phyloP scores from a whole-genome alignment of 2,113 vertebrate genomes.

The Chionomys nivalis region DNA sequence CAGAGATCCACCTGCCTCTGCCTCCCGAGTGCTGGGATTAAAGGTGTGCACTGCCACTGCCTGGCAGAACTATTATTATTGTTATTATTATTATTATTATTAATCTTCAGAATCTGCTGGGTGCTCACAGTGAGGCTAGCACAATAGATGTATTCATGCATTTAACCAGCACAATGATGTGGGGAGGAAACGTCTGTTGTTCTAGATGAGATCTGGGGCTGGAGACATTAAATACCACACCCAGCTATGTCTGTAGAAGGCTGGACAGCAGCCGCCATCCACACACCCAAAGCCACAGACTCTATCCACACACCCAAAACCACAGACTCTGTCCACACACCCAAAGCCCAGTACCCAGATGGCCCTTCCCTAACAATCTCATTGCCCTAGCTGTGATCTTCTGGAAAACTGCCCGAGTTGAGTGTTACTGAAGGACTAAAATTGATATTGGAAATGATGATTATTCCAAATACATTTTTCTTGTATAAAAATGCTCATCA shows the following conservation, averaged over 20 bases:
- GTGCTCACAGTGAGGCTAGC: background rate
- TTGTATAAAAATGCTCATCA: background rate
- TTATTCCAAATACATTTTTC: conserved; percentile 12
- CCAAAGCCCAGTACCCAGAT: no score
- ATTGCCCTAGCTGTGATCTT: background rate
- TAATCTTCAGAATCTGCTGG: background rate
- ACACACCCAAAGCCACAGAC: background rate
- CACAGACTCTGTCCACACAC: no score
- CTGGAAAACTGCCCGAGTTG: background rate
- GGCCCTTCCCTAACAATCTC: background rate
- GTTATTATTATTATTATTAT: no score
- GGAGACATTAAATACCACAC: background rate
- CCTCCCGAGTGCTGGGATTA: no score
- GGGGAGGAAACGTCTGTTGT: background rate
- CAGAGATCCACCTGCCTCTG: no score
- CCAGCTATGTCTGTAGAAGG: no score
- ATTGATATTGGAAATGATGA: background rate
- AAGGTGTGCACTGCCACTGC: no score
- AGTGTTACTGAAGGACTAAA: background rate
- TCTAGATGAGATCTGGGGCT: background rate
- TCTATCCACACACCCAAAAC: background rate
- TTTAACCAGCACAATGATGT: background rate
- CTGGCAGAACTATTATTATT: background rate
- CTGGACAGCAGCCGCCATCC: no score
- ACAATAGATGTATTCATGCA: background rate